Evolutionary conservation across 2,797 vertebrate genomes (phyloP).

Genomic region (Pteronotus mesoamericanus): DNA sequence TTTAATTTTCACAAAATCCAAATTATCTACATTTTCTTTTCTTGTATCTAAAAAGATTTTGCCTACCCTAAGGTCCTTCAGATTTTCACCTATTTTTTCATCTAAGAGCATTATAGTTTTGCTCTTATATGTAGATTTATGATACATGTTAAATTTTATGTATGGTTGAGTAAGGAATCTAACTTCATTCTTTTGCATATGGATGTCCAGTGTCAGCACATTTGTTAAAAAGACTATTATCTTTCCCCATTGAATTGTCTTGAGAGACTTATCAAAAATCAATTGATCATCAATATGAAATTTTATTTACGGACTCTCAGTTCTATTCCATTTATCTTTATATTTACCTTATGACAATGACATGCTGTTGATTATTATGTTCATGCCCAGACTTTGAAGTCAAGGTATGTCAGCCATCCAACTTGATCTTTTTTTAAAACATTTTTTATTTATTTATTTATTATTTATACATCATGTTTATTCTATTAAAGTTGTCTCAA

Average conservation of each 20-base stretch:
- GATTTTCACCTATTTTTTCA: neutral
- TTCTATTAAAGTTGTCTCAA: too few species aligned
- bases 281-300: neutral
- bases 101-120: neutral
- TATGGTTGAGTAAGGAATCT: neutral
- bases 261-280: neutral
- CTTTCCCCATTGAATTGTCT: neutral
- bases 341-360: neutral
- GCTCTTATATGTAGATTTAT: neutral
- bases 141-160: neutral
- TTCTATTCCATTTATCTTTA: neutral
- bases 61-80: neutral
- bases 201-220: neutral
- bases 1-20: neutral
- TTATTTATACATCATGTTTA: too few species aligned
- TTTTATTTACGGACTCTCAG: neutral
- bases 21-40: neutral
- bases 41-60: neutral
- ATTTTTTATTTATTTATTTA: too few species aligned
- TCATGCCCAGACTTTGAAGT: neutral
- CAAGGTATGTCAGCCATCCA: neutral
- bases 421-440: neutral
- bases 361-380: neutral
- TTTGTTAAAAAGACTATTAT: neutral
- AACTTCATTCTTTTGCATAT: neutral